Evolutionary conservation across 2,888 invertebrate genomes (phyloP).

Genomic region (Caenorhabditis sp.): DNA sequence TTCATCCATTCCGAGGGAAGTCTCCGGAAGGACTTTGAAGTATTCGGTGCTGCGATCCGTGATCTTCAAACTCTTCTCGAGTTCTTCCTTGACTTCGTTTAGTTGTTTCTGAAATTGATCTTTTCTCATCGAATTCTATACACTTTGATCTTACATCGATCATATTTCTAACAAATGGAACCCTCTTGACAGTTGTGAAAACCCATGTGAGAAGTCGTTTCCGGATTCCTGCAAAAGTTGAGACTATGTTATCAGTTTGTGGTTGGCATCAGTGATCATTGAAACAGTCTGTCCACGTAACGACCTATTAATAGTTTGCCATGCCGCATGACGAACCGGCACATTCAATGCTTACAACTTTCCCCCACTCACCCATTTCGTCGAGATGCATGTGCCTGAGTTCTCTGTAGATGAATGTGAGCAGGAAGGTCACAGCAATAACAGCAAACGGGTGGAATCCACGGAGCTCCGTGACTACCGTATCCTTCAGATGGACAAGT

Average conservation of each 20-base stretch:
- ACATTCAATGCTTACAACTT: not conserved
- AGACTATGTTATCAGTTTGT: conserved; percentile 22
- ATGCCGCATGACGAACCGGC: not conserved
- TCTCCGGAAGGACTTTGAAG: conserved; percentile 53
- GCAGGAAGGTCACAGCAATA: conserved; percentile 15
- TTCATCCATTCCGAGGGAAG: conserved; percentile 84
- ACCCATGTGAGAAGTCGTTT: conserved; percentile 57
- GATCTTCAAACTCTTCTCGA: conserved; percentile 59
- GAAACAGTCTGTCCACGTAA: conserved; percentile 14
- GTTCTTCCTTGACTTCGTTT: conserved; percentile 76
- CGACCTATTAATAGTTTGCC: not conserved
- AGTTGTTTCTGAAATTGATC: conserved; percentile 78
- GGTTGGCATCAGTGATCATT: conserved; percentile 16
- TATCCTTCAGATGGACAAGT: not conserved
- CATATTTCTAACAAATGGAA: conserved; percentile 44
- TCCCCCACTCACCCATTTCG: conserved; percentile 61
- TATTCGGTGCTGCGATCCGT: conserved; percentile 50
- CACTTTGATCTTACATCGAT: conserved; percentile 49
- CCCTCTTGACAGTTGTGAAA: conserved; percentile 41
- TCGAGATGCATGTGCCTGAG: conserved; percentile 66
- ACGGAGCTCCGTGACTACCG: conserved; percentile 19
- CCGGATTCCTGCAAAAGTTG: conserved; percentile 57
- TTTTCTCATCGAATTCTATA: not conserved
- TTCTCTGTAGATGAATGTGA: conserved; percentile 46
- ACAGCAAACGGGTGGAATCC: conserved; percentile 61